Percentiles rank a stretch among this genome's conserved stretches.
Conservation (phyloP, 2,113 vertebrate species). For the Mastomys coucha region DNA sequence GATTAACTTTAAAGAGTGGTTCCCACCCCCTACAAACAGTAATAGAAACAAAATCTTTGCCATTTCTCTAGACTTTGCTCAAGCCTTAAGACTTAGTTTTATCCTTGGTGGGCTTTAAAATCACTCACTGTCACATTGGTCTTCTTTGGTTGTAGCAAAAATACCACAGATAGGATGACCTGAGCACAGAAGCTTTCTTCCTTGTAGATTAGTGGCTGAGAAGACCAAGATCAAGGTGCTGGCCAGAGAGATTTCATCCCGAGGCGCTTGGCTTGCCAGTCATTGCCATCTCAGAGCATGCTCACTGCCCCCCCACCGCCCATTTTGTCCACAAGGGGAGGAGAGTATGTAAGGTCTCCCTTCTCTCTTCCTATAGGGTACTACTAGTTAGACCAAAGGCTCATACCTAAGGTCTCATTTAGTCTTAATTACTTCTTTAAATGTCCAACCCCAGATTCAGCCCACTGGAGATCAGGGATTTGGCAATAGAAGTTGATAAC, state of each 20-base stretch:
- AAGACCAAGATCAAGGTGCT: background rate
- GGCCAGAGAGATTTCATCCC: background rate
- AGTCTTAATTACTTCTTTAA: conserved; percentile 33
- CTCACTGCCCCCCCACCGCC: background rate
- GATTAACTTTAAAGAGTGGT: conserved; percentile 10
- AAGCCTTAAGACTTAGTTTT: conserved; percentile 34
- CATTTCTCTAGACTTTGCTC: conserved; percentile 6
- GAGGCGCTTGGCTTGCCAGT: background rate
- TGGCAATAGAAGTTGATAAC: background rate
- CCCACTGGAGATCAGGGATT: background rate
- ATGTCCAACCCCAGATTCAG: background rate
- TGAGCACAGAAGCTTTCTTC: background rate
- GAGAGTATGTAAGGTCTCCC: background rate
- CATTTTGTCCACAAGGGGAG: background rate
- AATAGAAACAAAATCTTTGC: conserved; percentile 37
- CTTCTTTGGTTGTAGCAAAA: conserved; percentile 4
- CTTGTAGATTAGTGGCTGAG: background rate
- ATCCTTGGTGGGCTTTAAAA: conserved; percentile 26
- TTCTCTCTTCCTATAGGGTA: background rate
- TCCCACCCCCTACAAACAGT: background rate
- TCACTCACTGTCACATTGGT: background rate
- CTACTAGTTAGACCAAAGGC: background rate
- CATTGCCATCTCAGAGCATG: no score
- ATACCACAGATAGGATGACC: background rate
- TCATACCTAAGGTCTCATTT: background rate